Base-by-base conservation (phyloP, 2,888 invertebrate genomes). In the Nymphalis polychloros region DNA sequence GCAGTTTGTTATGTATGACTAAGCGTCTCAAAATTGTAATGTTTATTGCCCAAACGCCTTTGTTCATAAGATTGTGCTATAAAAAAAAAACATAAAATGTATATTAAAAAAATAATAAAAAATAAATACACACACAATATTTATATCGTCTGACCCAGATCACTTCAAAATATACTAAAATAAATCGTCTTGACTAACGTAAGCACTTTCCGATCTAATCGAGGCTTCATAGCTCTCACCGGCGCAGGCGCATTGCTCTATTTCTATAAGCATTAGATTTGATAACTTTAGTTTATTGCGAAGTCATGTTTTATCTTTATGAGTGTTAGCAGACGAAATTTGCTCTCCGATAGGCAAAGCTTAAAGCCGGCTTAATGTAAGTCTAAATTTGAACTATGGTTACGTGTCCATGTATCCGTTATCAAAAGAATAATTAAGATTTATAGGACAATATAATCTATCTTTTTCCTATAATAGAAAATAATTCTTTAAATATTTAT, bases 171-270 rank as follows among this genome's bases (percentile, higher is more conserved):
- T 49, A 55, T 55, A 55, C 55, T 55, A 35, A 55, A 55, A 55
- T 55, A 55, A 55, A 55, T 55, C 55, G n/a, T 52, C 20, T 52
- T 55, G 55, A 55, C 27, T 55, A 31, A 35, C 55, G 27, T 23
- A 17, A 55, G 31, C 31, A 55, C 55, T 55, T 20, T 27, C 47
- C 27, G 35, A 50, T 59, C 65, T 59, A 46, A 65, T 13, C 64
- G 49, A 64, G 59, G 52, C 46, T 31, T 60, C 60, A 60, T 65
- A 60, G 46, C 65, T 52, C n/a, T 69, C 62, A 49, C 48, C 62
- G 59, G 69, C 63, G 63, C 52, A 41, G 10, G 69, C 64, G 66
- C 66, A 69, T 63, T 66, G 66, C 53, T 63, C 69, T 59, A 66
- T 19, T 63, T 69, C 59, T 31, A 31, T 55, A n/a, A 55, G 55